Evolutionary conservation across 2,888 invertebrate species (phyloP), one percentile per base, ranked within the genome.

Genomic region (Digitonthophagus gazella): DNA sequence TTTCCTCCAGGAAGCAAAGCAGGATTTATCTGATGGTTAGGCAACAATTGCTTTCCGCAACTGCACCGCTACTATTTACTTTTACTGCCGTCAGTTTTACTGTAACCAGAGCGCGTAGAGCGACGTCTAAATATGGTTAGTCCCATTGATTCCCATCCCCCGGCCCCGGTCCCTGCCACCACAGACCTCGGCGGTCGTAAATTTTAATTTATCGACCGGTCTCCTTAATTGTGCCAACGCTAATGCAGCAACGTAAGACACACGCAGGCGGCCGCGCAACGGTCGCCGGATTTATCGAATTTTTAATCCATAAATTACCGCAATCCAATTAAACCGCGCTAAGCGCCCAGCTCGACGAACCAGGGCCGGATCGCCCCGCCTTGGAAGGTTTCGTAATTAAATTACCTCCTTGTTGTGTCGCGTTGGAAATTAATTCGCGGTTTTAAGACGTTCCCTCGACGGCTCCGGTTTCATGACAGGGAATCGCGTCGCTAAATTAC

Each of bases 291-390:
- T 74, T 73, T 74, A 74, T 74, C 68, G 74, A 72, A 74, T 72
- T 73, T 72, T 69, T 71, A 74, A 74, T 75, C 72, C 69, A 74
- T 73, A 74, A 75, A 75, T 75, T 75, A 75, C 71, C 74, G 68
- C 69, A 73, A 75, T 75, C 75, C 75, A 75, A 75, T 75, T 75
- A 75, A 75, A 72, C 66, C 71, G 69, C 70, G 73, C 73, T 74
- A 73, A 73, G 74, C 71, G 71, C 69, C 19, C 61, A 6, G n/a
- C 61, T n/a, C 61, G 16, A n/a, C 16, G 16, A 18, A 4, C 61
- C n/a, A 16, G 16, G 4, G 15, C 16, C 18, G 61, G 72, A 71
- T 72, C 64, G 70, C 72, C 68, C 71, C 71, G 72, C 71, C 73
- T 74, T 74, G 69, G 71, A 74, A 73, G 75, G 74, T 74, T 75